Evolutionary conservation across 2,113 vertebrate genomes (phyloP).

Genomic region (Rafetus swinhoei): DNA sequence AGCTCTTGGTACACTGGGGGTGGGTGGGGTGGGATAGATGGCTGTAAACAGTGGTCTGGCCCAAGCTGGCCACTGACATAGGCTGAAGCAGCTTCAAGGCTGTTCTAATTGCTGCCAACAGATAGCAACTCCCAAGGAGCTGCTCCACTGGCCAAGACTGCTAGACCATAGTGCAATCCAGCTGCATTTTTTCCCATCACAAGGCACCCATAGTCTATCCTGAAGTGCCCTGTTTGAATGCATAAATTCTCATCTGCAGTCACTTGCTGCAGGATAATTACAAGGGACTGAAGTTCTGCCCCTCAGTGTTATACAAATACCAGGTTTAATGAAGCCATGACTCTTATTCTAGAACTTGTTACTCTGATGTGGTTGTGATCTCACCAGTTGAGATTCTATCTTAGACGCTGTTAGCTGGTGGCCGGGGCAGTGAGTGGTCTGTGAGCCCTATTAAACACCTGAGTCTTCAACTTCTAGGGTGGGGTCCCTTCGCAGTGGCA

Average conservation of each 20-base stretch:
- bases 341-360: background rate
- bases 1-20: background rate
- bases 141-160: rapidly evolving
- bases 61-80: background rate
- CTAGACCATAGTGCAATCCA: background rate
- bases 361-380: slow-evolving; percentile 42
- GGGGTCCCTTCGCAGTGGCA: too few relatives aligned
- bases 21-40: background rate
- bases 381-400: slow-evolving; percentile 9
- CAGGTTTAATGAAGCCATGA: background rate
- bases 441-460: too few relatives aligned
- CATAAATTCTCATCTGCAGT: background rate
- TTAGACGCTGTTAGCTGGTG: background rate
- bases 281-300: background rate
- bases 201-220: background rate
- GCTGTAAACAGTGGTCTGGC: background rate
- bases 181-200: background rate
- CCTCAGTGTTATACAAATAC: background rate
- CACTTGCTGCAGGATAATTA: background rate
- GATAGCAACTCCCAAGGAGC: background rate
- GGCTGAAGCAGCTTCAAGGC: background rate
- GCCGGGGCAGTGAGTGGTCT: too few relatives aligned
- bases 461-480: too few relatives aligned
- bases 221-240: background rate
- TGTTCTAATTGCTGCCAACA: background rate